These are phyloP conservation scores for Acromyrmex echinatior DNA, from an alignment of 1,140 invertebrate species.

Conservation along the genomic window DNA sequence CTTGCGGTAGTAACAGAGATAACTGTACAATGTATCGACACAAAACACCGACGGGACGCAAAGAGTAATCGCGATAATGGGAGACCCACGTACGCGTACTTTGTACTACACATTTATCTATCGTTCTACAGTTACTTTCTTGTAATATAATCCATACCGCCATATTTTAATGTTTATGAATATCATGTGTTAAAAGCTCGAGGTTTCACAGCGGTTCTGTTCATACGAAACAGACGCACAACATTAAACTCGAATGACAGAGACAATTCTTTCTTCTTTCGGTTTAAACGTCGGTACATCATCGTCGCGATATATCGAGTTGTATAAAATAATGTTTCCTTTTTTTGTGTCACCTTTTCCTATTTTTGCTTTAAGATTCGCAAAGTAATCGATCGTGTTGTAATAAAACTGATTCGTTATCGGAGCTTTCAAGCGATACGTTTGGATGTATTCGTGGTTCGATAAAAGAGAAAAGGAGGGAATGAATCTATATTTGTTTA, in stretches of 20 bases:
- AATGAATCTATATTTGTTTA: slow-evolving; percentile 72
- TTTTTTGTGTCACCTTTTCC: background rate
- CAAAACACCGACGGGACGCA: slow-evolving; percentile 59
- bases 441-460: too few species aligned
- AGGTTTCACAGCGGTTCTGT: background rate
- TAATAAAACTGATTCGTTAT: background rate
- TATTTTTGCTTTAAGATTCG: background rate
- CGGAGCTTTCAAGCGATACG: background rate
- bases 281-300: background rate
- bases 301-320: background rate
- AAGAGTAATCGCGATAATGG: slow-evolving; percentile 67
- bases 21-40: slow-evolving; percentile 54
- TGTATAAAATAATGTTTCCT: background rate
- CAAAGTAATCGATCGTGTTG: background rate
- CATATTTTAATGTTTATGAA: background rate
- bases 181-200: slow-evolving; percentile 28
- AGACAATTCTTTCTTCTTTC: background rate
- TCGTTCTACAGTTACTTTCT: slow-evolving; percentile 68
- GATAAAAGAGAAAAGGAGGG: background rate
- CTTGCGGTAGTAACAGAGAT: slow-evolving; percentile 71
- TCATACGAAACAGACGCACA: background rate
- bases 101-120: slow-evolving; percentile 45
- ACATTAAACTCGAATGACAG: background rate
- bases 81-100: slow-evolving; percentile 65
- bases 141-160: slow-evolving; percentile 65